Conservation (phyloP, 2,113 vertebrate species). For the Semnornis frantzii region DNA sequence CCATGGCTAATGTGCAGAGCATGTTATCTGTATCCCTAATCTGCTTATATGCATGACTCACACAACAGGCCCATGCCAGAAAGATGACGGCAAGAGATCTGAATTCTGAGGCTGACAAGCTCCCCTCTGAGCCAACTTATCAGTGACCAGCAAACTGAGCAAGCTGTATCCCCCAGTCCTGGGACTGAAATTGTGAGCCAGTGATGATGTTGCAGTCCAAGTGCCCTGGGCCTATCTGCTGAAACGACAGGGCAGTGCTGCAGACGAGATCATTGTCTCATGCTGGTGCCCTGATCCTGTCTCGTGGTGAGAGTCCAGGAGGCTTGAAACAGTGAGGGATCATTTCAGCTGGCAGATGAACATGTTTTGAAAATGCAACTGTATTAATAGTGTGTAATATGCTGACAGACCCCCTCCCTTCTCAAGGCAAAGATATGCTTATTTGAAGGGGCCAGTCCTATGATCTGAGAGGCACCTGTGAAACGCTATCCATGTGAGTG, state of each 20-base stretch:
- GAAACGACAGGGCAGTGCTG: background rate
- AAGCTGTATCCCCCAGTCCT: fast-evolving
- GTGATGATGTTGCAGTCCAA: fast-evolving
- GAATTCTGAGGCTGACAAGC: background rate
- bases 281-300: background rate
- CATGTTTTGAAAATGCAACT: background rate
- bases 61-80: background rate
- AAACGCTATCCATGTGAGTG: background rate
- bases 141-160: background rate
- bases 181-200: background rate
- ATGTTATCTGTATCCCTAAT: conserved; percentile 37
- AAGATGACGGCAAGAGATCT: background rate
- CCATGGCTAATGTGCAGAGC: background rate
- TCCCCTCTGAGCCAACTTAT: background rate
- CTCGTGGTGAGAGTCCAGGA: background rate
- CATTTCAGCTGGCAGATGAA: background rate
- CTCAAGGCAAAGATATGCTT: background rate
- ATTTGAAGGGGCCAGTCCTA: background rate
- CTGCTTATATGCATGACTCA: conserved; percentile 56
- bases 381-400: background rate
- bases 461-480: background rate
- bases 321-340: background rate
- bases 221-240: background rate
- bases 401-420: background rate
- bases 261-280: background rate